Base-by-base conservation (phyloP, 2,888 invertebrate species). In the Ichneumon xanthorius region DNA sequence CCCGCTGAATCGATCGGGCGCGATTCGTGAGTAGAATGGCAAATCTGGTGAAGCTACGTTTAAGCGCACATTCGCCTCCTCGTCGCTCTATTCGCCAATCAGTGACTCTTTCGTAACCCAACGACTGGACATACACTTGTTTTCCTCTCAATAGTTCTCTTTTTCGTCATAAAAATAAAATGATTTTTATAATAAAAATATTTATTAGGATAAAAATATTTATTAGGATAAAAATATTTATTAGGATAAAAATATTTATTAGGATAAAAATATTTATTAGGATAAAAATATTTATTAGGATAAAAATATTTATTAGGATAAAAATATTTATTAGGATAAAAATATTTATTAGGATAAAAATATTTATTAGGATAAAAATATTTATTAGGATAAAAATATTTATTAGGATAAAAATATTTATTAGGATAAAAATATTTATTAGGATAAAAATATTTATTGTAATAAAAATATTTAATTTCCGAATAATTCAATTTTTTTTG, bases 41-140 rank as follows among this genome's bases (percentile, higher is more conserved):
- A 76, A 77, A 86, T 71, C 80, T 45, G 84, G 82, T 84, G 85
- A 84, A 86, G 85, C 86, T 70, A 65, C 80, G 61, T 67, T 16
- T 68, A 48, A 67, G 72, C 80, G 53, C 73, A 75, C 73, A 53
- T 86, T 79, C 79, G 72, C 77, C 70, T 37, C 6, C 48, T 58
- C 55, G 58, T 70, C 30, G n/a, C 30, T 45, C 7, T 22, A 76
- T 45, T 84, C 65, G 50, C 40, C 84, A 77, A 80, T 77, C 65
- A 40, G 33, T 50, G 30, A 65, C 55, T 80, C 68, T 85, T 85
- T 82, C 84, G 78, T 75, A 68, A 83, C 67, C 61, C 7, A 61
- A 22, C 30, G 40, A 72, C 37, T 19, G 11, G 61, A 53, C 14
- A 6, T 53, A 53, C 61, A 6, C 71, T 68, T 70, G 45, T 61